Evolutionary conservation across 1,140 invertebrate genomes (phyloP), one percentile per base, ranked within the genome.

Genomic region (Myzus persicae): DNA sequence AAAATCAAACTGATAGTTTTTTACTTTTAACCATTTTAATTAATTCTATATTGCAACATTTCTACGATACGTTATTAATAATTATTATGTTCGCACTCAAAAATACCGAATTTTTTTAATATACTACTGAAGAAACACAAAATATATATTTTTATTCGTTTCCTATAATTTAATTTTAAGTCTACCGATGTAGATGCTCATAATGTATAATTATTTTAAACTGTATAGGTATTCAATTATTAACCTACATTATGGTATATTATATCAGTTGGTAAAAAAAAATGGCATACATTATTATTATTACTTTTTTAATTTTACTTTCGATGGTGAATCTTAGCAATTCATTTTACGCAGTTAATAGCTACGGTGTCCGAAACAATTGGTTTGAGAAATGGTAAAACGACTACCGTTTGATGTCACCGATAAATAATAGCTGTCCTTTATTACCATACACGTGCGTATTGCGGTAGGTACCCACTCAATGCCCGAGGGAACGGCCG

Each of bases 341-440:
- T 87, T 26, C 26, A 42, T 46, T 26, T 14, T 46, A 44, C 9
- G 84, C 5, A 42, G 22, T 42, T 42, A 31, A 42, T 87, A 87
- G 14, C 26, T 44, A 87, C 31, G 42, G 40, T 42, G 26, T n/a
- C 26, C 42, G 14, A 46, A 87, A 87, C 84, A 87, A 87, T 87
- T 42, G 42, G 42, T 87, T 44, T 26, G 84, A 44, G 40, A 87
- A 87, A 87, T 42, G 42, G 42, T 42, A 31, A 87, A 44, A 42
- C 14, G 24, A 87, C 40, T 87, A 87, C 40, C 84, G 84, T 87
- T 87, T 44, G 84, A 44, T 87, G 40, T 87, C 24, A 31, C 84
- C 84, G 84, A 44, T 87, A 87, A 87, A 87, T 87, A 42, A 44
- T 87, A 46, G 31, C 42, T 26, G 84, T 31, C 24, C 42, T 42